These are phyloP conservation scores for Hystrix brachyura DNA, from an alignment of 2,113 vertebrate species.

Conservation along the genomic window DNA sequence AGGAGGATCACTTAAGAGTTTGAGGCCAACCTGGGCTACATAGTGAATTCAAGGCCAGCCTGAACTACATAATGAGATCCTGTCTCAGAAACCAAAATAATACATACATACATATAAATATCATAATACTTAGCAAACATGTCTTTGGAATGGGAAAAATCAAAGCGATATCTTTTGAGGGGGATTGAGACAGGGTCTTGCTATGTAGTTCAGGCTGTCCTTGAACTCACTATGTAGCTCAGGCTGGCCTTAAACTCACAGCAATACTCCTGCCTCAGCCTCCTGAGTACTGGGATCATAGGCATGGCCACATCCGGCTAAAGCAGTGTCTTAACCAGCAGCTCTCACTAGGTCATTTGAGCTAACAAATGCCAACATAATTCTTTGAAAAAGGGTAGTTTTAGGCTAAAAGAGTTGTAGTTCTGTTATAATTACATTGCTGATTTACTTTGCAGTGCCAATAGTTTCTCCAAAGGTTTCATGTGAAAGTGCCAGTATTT, in stretches of 20 bases:
- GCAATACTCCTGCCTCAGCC: neutral
- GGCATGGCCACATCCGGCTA: neutral
- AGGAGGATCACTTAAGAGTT: neutral
- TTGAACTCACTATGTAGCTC: neutral
- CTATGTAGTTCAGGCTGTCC: neutral
- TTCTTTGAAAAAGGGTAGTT: conserved; percentile 29
- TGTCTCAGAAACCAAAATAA: neutral
- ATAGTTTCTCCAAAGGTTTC: conserved; percentile 50
- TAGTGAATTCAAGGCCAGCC: conserved; percentile 16
- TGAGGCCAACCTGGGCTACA: conserved; percentile 31
- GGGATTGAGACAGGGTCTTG: neutral
- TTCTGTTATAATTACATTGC: conserved; percentile 54
- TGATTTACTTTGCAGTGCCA: conserved; percentile 35
- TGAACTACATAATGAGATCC: neutral
- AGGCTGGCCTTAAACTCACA: neutral
- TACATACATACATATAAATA: neutral
- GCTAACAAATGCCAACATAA: conserved; percentile 44
- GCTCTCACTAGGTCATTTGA: conserved; percentile 49
- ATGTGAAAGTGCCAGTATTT: conserved; percentile 53
- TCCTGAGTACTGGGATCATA: neutral
- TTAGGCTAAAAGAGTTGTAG: conserved; percentile 7
- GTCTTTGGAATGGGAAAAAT: conserved; percentile 52
- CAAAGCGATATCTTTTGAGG: neutral
- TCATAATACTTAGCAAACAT: conserved; percentile 34
- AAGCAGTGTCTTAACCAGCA: neutral